A percentile compares a stretch with the other conserved stretches of the same genome.
Conservation (phyloP, 1,140 invertebrate genomes). For the Drosophila pandora region DNA sequence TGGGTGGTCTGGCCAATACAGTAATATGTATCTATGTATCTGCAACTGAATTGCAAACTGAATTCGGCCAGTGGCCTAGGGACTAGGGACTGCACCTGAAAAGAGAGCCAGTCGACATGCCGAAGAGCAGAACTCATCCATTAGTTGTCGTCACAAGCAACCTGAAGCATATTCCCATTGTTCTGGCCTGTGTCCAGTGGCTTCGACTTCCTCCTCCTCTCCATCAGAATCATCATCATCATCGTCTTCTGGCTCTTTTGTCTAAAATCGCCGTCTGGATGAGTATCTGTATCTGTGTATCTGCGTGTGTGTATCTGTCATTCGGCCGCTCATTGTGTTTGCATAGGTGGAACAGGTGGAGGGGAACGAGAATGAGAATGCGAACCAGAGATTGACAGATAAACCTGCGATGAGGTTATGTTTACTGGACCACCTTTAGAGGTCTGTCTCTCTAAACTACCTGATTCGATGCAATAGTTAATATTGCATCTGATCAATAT, state of each 20-base stretch:
- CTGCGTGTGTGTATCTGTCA: slow-evolving; percentile 55
- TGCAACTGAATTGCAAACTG: slow-evolving; percentile 29
- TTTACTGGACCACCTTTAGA: slow-evolving; percentile 55
- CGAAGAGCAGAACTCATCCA: slow-evolving; percentile 44
- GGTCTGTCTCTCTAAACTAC: slow-evolving; percentile 4
- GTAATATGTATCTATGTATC: slow-evolving; percentile 2
- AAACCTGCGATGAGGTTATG: slow-evolving; percentile 39
- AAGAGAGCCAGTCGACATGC: neutral
- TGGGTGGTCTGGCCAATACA: neutral
- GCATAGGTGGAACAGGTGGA: slow-evolving; percentile 25
- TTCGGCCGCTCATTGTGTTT: slow-evolving; percentile 60
- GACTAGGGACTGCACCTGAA: slow-evolving; percentile 18
- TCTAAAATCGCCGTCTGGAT: slow-evolving; percentile 65
- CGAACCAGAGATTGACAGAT: slow-evolving; percentile 47
- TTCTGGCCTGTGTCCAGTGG: slow-evolving; percentile 25
- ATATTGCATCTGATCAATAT: too few relatives aligned
- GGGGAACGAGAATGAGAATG: slow-evolving; percentile 17
- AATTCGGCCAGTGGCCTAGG: slow-evolving; percentile 33
- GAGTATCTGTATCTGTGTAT: neutral
- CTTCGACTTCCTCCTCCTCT: slow-evolving; percentile 22
- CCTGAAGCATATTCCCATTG: slow-evolving; percentile 42
- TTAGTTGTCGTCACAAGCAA: slow-evolving; percentile 40
- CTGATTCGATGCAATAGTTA: too few relatives aligned
- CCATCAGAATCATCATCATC: slow-evolving; percentile 2
- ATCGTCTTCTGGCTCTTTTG: slow-evolving; percentile 30